Evolutionary conservation across 2,888 invertebrate species (phyloP).

Genomic region (Congeria kusceri): DNA sequence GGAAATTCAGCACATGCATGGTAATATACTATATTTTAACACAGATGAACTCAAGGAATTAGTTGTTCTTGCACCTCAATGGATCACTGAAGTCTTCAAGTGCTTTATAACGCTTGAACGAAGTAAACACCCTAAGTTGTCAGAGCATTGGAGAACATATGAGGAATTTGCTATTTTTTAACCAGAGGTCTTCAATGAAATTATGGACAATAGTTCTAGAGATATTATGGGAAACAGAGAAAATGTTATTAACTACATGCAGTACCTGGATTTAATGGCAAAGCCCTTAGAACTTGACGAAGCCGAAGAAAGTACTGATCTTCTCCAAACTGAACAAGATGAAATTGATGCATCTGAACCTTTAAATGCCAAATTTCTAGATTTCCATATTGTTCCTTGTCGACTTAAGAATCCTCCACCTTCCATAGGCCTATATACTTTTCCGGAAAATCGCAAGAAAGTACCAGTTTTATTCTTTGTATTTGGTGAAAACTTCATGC

Average conservation of each 20-base stretch:
- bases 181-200: slow-evolving; percentile 31
- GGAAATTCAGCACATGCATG: too few relatives aligned
- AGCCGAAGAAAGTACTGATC: too few relatives aligned
- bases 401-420: slow-evolving; percentile 14
- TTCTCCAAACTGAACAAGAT: not conserved
- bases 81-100: too few relatives aligned
- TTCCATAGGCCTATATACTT: slow-evolving; percentile 2
- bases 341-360: not conserved
- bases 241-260: slow-evolving; percentile 47
- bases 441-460: slow-evolving; percentile 2
- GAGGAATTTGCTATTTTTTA: too few relatives aligned
- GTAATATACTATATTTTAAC: too few relatives aligned
- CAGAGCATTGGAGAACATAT: too few relatives aligned
- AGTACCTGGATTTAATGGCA: slow-evolving; percentile 48
- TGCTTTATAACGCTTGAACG: too few relatives aligned
- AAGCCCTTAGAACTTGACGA: slow-evolving; percentile 22
- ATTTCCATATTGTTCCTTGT: slow-evolving; percentile 55
- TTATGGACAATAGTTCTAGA: slow-evolving; percentile 20
- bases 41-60: too few relatives aligned
- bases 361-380: not conserved
- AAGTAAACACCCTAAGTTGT: too few relatives aligned
- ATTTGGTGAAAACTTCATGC: slow-evolving; percentile 47
- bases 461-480: slow-evolving; percentile 41
- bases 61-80: too few relatives aligned
- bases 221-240: slow-evolving; percentile 8